phyloP scores from a whole-genome alignment of 2,888 invertebrate genomes.

The Temnothorax rugatulus region DNA sequence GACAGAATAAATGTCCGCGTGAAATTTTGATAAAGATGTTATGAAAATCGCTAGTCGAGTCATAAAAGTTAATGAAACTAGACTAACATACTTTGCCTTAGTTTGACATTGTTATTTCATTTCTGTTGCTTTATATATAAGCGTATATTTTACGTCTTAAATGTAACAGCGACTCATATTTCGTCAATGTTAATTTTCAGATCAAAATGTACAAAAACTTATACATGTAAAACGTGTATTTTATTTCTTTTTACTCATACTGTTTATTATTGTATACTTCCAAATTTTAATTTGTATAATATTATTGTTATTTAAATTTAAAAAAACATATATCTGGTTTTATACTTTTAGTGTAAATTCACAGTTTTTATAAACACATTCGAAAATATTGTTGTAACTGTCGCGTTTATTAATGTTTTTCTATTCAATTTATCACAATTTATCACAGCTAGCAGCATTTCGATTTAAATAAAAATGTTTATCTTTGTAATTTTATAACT shows the following conservation, averaged over 20 bases:
- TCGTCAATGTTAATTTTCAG: background rate
- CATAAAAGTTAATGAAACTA: slow-evolving; percentile 13
- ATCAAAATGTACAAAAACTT: background rate
- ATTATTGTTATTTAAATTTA: background rate
- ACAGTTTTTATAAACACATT: background rate
- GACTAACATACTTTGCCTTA: background rate
- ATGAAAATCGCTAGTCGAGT: background rate
- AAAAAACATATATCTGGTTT: background rate
- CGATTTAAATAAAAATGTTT: background rate
- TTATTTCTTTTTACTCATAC: background rate
- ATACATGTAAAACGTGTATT: background rate
- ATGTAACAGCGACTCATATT: background rate
- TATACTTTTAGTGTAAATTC: background rate
- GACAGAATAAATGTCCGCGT: background rate
- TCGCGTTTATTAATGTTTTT: slow-evolving; percentile 4
- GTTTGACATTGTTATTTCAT: background rate
- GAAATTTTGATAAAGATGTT: slow-evolving; percentile 26
- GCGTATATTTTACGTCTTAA: background rate
- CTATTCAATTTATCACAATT: background rate
- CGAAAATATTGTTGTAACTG: background rate
- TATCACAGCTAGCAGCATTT: background rate
- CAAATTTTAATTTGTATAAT: background rate
- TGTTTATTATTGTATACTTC: background rate
- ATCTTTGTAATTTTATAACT: background rate
- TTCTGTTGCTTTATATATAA: background rate